Conservation (phyloP, 2,797 vertebrate genomes). For the Mastacembelus armatus region DNA sequence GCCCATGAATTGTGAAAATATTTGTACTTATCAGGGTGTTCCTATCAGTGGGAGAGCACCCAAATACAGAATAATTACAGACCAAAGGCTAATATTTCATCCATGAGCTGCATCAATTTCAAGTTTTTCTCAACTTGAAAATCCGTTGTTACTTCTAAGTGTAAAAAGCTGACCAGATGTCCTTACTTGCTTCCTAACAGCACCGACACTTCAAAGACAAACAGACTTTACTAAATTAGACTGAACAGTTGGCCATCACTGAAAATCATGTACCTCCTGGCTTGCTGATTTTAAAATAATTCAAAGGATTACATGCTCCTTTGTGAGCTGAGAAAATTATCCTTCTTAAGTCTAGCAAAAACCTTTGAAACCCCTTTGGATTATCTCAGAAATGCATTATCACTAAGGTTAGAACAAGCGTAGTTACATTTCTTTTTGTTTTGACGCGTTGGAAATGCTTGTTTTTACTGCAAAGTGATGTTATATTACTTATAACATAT, state of each 20-base stretch:
- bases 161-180: conserved; percentile 65
- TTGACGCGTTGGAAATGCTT: conserved; percentile 2
- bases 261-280: conserved; percentile 8
- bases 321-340: conserved; percentile 33
- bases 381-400: conserved; percentile 40
- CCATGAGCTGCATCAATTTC: conserved; percentile 14
- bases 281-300: conserved; percentile 36
- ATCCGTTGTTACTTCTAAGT: conserved; percentile 29
- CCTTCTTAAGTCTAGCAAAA: conserved; percentile 36
- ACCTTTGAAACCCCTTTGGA: conserved; percentile 25
- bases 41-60: neutral
- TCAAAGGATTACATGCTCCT: conserved; percentile 47
- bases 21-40: neutral
- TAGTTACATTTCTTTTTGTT: conserved; percentile 17
- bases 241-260: conserved; percentile 3
- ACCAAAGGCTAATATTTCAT: conserved; percentile 10
- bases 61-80: neutral
- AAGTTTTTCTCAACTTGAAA: conserved; percentile 29
- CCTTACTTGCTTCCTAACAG: conserved; percentile 43
- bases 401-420: conserved; percentile 16
- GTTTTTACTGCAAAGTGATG: neutral
- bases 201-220: conserved; percentile 47
- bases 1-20: neutral
- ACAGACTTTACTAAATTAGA: conserved; percentile 30
- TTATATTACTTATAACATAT: no score